These are phyloP conservation scores for Hydrochoerus hydrochaeris DNA, from an alignment of 2,113 vertebrate genomes.

Conservation along the genomic window DNA sequence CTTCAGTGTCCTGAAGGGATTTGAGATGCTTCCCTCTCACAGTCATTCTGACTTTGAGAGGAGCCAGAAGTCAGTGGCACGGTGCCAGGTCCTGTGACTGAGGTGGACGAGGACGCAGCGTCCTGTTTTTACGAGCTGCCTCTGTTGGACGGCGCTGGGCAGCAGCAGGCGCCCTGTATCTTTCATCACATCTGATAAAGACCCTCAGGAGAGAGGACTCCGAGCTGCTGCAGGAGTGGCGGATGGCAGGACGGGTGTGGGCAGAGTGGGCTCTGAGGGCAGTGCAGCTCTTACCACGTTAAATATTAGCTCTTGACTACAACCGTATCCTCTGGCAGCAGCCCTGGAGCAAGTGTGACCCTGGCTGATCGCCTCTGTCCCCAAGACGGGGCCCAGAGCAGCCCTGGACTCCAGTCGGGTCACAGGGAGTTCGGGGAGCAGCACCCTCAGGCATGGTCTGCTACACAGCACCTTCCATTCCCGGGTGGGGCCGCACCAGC, in stretches of 20 bases:
- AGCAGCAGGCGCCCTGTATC: background rate
- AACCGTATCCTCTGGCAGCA: background rate
- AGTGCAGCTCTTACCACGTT: background rate
- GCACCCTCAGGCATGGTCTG: background rate
- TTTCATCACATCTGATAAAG: background rate
- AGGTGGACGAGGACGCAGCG: background rate
- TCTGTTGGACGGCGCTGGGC: background rate
- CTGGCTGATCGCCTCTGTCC: background rate
- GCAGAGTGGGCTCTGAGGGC: background rate
- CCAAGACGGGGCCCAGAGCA: fast-evolving
- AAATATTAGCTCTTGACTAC: background rate
- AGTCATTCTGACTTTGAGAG: background rate
- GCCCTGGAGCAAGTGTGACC: background rate
- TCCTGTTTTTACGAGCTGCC: background rate
- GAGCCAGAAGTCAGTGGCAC: background rate
- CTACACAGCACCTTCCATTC: background rate
- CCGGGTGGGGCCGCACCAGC: fast-evolving
- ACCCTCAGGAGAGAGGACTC: background rate
- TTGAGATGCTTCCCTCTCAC: background rate
- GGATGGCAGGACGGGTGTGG: background rate
- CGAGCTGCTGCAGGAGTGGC: background rate
- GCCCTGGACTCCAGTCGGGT: fast-evolving
- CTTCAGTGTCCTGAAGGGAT: background rate
- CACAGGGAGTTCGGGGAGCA: background rate
- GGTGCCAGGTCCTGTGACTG: background rate